A percentile compares a stretch with the other conserved stretches of the same genome.
Evolutionary conservation across 1,140 invertebrate species (phyloP).

Genomic region (Caenorhabditis elegans): DNA sequence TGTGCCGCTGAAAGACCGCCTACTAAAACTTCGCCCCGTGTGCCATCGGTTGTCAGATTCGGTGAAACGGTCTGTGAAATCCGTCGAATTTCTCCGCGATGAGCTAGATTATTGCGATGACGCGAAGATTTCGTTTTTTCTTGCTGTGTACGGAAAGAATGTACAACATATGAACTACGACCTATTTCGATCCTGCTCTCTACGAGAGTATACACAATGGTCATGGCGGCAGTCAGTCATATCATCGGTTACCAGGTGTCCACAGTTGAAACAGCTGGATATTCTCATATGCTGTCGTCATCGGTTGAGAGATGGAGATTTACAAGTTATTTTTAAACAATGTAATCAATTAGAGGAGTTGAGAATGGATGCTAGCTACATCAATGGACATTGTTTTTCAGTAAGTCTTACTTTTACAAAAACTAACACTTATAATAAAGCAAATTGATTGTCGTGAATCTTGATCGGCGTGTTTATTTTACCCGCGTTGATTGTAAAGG

Average conservation of each 20-base stretch:
- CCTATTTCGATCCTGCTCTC: background rate
- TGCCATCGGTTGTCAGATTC: background rate
- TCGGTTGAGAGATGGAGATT: conserved; percentile 22
- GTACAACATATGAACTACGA: background rate
- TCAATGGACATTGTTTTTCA: background rate
- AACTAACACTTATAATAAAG: too few species aligned
- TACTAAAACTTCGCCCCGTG: background rate
- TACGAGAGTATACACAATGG: conserved; percentile 36
- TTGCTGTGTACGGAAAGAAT: background rate
- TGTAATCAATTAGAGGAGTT: background rate
- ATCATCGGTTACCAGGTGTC: background rate
- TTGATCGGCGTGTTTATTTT: background rate
- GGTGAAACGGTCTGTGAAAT: background rate
- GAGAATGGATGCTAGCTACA: conserved; percentile 23
- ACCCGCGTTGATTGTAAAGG: conserved; percentile 11
- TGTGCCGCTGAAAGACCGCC: background rate
- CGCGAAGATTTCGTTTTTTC: background rate
- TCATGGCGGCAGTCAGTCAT: conserved; percentile 40
- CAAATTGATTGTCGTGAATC: conserved; percentile 25
- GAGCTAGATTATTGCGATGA: conserved; percentile 6
- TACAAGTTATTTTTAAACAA: background rate
- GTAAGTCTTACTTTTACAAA: background rate
- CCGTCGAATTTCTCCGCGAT: background rate
- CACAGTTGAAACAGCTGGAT: conserved; percentile 10
- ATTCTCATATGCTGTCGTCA: conserved; percentile 41